These are phyloP conservation scores for Oscheius myriophilus DNA, from an alignment of 2,888 invertebrate genomes.

Conservation along the genomic window DNA sequence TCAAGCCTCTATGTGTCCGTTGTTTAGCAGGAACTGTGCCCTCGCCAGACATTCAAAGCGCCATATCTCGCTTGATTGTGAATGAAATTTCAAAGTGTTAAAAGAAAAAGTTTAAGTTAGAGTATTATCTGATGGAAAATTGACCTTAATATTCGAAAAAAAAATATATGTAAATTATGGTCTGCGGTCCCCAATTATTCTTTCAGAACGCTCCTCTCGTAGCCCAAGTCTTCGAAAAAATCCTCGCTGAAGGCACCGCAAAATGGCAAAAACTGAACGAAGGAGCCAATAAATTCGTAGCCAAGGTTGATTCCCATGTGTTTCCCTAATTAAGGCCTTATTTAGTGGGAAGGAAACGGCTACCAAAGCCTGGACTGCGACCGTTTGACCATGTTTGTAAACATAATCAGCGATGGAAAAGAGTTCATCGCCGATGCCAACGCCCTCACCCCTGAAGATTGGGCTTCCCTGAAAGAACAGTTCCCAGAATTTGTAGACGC, in stretches of 20 bases:
- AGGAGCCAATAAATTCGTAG: constrained; percentile 13
- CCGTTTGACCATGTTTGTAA: constrained; percentile 14
- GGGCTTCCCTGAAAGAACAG: constrained; percentile 7
- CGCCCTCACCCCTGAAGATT: constrained; percentile 7
- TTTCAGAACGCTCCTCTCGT: constrained; percentile 8
- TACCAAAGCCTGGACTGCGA: constrained; percentile 7
- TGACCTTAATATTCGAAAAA: too few relatives aligned
- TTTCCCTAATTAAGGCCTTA: not conserved
- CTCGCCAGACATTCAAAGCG: too few relatives aligned
- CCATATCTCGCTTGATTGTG: too few relatives aligned
- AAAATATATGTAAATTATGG: too few relatives aligned
- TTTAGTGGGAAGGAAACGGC: constrained; percentile 16
- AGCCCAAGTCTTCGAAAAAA: not conserved
- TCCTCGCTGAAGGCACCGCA: constrained; percentile 4
- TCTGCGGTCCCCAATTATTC: not conserved
- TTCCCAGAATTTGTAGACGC: constrained; percentile 2
- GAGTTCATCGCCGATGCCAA: constrained; percentile 14
- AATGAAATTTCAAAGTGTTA: too few relatives aligned
- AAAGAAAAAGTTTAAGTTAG: too few relatives aligned
- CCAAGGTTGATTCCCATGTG: not conserved
- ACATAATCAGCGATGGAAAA: not conserved
- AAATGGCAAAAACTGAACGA: constrained; percentile 1
- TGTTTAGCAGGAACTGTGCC: too few relatives aligned
- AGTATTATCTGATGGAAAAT: too few relatives aligned
- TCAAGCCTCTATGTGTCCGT: too few relatives aligned